Conservation (phyloP, 1,140 invertebrate genomes). For the Sitodiplosis mosellana region DNA sequence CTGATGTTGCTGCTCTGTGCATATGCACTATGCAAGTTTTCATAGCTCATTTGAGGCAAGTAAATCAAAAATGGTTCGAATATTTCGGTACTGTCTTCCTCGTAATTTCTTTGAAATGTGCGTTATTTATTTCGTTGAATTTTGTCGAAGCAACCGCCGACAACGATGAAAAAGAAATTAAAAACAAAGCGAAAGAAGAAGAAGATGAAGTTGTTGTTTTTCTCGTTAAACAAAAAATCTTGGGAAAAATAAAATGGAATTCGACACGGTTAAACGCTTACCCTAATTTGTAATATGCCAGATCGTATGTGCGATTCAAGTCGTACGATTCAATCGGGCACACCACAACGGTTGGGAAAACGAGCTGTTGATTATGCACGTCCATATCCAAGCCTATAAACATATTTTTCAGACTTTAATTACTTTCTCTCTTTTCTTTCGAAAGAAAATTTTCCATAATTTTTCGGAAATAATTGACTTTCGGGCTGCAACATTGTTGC, state of each 20-base stretch:
- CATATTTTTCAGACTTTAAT: background rate
- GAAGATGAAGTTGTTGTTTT: too few relatives aligned
- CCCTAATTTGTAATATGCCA: conserved; percentile 13
- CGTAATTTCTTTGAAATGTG: background rate
- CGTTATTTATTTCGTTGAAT: too few relatives aligned
- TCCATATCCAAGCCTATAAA: conserved; percentile 45
- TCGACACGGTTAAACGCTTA: conserved; percentile 6
- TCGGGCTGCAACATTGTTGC: background rate
- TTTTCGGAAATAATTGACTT: background rate
- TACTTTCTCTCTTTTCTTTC: background rate
- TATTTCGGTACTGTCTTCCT: conserved; percentile 4
- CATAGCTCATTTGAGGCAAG: conserved; percentile 20
- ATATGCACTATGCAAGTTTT: conserved; percentile 16
- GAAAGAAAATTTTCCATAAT: too few relatives aligned
- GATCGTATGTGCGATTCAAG: conserved; percentile 11
- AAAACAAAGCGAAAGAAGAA: too few relatives aligned
- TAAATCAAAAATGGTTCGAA: conserved; percentile 16
- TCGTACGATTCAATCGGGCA: conserved; percentile 33
- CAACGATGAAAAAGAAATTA: too few relatives aligned
- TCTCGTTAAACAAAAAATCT: too few relatives aligned
- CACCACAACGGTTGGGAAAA: conserved; percentile 46
- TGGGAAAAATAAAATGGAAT: too few relatives aligned
- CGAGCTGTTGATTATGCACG: conserved; percentile 53
- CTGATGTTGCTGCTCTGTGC: conserved; percentile 1
- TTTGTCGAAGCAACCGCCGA: too few relatives aligned